phyloP scores from a whole-genome alignment of 2,888 invertebrate species.

The Eutolmus rufibarbis region DNA sequence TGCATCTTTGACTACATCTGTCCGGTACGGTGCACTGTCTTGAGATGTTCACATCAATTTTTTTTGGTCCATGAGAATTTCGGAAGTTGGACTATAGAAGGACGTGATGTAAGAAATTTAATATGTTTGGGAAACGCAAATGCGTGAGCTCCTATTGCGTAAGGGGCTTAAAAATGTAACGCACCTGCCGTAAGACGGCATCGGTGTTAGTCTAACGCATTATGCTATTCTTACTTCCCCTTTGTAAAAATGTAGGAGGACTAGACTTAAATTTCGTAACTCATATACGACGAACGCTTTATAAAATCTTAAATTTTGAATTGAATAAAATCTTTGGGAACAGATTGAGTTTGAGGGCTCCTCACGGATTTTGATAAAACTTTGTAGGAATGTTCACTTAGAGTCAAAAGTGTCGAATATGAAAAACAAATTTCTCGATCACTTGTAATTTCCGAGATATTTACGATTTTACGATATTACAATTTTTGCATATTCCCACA shows the following conservation, averaged over 20 bases:
- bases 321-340: no score
- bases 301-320: no score
- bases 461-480: no score
- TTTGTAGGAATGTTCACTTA: no score
- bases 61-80: background rate
- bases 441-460: no score
- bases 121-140: background rate
- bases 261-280: background rate
- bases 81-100: background rate
- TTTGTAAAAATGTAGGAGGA: background rate
- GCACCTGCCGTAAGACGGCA: background rate
- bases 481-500: no score
- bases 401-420: no score
- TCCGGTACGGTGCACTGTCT: background rate
- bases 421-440: no score
- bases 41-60: background rate
- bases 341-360: no score
- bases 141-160: background rate
- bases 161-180: background rate
- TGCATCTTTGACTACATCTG: background rate
- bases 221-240: background rate
- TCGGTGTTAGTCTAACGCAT: background rate
- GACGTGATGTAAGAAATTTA: background rate
- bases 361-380: no score
- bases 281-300: no score